A percentile compares a stretch with the other conserved stretches of the same genome.
These are phyloP conservation scores for Calonectris borealis DNA, from an alignment of 2,113 vertebrate species.

Conservation along the genomic window DNA sequence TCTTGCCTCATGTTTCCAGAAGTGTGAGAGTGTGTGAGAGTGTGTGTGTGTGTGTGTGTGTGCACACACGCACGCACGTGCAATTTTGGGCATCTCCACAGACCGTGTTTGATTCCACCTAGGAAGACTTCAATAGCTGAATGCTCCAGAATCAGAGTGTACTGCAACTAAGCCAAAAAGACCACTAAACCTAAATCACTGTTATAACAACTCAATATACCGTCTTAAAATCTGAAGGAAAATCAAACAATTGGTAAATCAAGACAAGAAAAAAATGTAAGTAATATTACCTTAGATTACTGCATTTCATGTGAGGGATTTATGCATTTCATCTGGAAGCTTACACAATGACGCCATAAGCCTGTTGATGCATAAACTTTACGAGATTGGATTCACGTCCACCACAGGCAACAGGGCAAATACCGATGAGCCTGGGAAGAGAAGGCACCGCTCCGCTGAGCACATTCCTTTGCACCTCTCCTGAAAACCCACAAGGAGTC, in stretches of 20 bases:
- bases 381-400: background rate
- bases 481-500: background rate
- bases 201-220: background rate
- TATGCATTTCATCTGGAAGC: background rate
- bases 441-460: fast-evolving
- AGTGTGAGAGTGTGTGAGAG: background rate
- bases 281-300: background rate
- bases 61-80: fast-evolving
- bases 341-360: background rate
- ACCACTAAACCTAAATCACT: background rate
- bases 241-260: background rate
- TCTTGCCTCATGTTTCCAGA: background rate
- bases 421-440: background rate
- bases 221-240: background rate
- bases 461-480: background rate
- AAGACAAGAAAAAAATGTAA: background rate
- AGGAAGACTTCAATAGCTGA: background rate
- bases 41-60: too few relatives aligned
- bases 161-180: background rate
- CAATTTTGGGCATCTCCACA: background rate
- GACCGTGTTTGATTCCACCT: background rate
- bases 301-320: background rate
- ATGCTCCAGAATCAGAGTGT: background rate
- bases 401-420: background rate
- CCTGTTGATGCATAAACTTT: background rate